These are phyloP conservation scores for Drosophila histrio DNA, from an alignment of 2,888 invertebrate species.

Conservation along the genomic window DNA sequence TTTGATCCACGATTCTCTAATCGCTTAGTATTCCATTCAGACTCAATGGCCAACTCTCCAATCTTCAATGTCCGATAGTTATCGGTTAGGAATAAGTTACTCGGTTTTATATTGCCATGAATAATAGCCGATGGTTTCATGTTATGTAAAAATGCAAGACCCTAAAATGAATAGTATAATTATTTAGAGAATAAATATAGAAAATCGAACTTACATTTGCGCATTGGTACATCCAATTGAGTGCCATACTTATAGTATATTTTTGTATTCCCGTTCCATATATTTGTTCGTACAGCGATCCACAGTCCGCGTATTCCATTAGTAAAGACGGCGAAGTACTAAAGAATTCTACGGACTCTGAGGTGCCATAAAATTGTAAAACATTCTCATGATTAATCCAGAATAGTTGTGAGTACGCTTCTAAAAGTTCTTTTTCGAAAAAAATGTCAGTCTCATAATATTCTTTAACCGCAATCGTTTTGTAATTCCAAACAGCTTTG, in stretches of 20 bases:
- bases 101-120: slow-evolving; percentile 13
- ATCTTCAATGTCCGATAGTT: slow-evolving; percentile 14
- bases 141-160: slow-evolving; percentile 6
- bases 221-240: slow-evolving; percentile 16
- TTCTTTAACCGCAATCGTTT: slow-evolving; percentile 4
- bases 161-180: neutral
- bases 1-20: neutral
- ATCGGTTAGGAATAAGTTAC: slow-evolving; percentile 14
- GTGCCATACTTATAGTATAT: neutral
- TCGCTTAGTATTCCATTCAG: neutral
- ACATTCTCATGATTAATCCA: slow-evolving; percentile 10
- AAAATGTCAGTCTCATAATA: neutral
- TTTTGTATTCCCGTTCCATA: neutral
- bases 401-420: neutral
- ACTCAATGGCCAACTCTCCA: neutral
- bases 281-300: slow-evolving; percentile 2
- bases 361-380: slow-evolving; percentile 1
- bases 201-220: neutral
- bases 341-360: neutral
- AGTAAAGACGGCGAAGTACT: neutral
- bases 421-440: neutral
- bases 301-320: slow-evolving; percentile 11
- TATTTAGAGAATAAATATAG: too few species aligned
- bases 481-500: neutral
- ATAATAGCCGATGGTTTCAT: neutral